A percentile compares a stretch with the other conserved stretches of the same genome.
Conservation (phyloP, 1,140 invertebrate genomes). For the Araneus ventricosus region DNA sequence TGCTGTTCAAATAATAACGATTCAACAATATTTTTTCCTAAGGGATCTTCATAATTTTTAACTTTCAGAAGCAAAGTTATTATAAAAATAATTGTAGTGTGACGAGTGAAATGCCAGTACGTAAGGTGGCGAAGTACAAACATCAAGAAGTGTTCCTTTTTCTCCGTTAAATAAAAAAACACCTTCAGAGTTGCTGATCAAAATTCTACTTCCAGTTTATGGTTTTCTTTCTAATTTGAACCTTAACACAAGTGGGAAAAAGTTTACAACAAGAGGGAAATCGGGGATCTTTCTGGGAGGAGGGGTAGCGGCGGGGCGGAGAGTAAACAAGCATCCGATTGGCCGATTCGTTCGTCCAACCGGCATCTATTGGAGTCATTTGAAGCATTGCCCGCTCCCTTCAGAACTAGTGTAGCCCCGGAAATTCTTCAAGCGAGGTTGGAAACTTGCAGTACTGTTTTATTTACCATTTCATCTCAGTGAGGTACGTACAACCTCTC, state of each 20-base stretch:
- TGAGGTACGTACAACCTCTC: background rate
- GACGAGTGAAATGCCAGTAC: no score
- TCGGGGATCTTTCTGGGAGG: background rate
- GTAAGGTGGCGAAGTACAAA: no score
- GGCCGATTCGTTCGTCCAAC: background rate
- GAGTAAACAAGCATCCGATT: slow-evolving; percentile 18
- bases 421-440: background rate
- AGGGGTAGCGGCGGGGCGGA: background rate
- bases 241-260: background rate
- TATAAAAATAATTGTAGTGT: no score
- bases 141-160: no score
- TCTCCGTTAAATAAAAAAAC: no score
- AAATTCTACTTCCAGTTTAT: no score
- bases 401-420: background rate
- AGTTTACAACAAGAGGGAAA: background rate
- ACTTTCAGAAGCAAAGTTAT: no score
- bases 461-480: background rate
- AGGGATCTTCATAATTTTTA: no score
- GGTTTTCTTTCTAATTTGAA: no score
- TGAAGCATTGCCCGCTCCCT: slow-evolving; percentile 30
- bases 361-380: background rate
- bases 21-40: no score
- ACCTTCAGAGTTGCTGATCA: no score
- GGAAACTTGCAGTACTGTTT: background rate
- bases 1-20: no score